Evolutionary conservation across 2,888 invertebrate genomes (phyloP).

Genomic region (Aproaerema taeniolella): DNA sequence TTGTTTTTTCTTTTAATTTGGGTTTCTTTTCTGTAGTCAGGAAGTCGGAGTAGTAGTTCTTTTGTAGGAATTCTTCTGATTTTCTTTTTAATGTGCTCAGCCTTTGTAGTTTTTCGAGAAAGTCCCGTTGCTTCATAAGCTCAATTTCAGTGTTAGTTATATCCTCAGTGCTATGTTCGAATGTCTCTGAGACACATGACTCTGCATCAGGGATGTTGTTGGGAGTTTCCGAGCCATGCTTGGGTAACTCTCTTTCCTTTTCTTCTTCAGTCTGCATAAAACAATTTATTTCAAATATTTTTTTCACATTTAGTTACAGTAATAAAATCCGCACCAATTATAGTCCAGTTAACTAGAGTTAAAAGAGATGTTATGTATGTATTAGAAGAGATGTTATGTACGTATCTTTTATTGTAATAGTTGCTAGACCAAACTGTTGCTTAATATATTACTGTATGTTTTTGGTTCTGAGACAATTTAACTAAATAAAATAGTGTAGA

Average conservation of each 20-base stretch:
- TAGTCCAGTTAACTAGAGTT: too few relatives aligned
- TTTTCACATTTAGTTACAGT: background rate
- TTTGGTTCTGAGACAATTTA: too few relatives aligned
- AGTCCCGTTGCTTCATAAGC: slow-evolving; percentile 57
- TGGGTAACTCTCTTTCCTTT: slow-evolving; percentile 54
- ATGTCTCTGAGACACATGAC: slow-evolving; percentile 42
- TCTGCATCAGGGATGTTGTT: slow-evolving; percentile 43
- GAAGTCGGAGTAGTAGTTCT: slow-evolving; percentile 57
- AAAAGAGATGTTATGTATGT: too few relatives aligned
- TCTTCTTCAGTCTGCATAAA: slow-evolving; percentile 61
- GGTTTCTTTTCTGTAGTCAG: slow-evolving; percentile 56
- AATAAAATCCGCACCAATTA: background rate
- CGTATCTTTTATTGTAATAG: too few relatives aligned
- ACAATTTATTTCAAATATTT: background rate
- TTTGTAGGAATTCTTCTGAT: slow-evolving; percentile 65
- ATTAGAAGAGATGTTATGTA: too few relatives aligned
- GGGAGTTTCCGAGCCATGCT: slow-evolving; percentile 42
- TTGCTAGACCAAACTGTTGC: too few relatives aligned
- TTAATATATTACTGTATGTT: too few relatives aligned
- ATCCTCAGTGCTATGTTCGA: slow-evolving; percentile 46
- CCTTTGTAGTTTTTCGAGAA: slow-evolving; percentile 64
- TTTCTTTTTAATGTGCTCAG: slow-evolving; percentile 65
- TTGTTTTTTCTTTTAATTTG: slow-evolving; percentile 56
- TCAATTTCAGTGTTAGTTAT: slow-evolving; percentile 46
- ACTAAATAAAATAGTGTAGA: too few relatives aligned